Base-by-base conservation (phyloP, 2,888 invertebrate genomes). In the Griposia aprilina region DNA sequence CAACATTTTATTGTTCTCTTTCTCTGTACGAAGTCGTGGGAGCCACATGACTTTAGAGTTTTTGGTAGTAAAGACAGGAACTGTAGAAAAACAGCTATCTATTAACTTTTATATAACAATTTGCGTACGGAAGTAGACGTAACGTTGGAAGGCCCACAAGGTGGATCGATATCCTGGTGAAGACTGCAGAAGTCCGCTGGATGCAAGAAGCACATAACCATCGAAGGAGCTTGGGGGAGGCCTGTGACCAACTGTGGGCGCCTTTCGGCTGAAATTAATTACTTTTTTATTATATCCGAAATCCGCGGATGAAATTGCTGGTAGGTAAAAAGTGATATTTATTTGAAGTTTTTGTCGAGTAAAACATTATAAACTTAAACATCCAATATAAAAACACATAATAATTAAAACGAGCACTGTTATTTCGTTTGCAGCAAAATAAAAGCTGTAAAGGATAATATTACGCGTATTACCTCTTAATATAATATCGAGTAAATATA, bases 401-500 rank as follows among this genome's bases (percentile, higher is more conserved):
- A 48, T 50, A 17, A 62, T 72, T n/a, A 36, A 74, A 59, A 50
- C 59, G n/a, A 74, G 6, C 7, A 23, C 65, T 65, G 26, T 41
- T 20, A 45, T 59, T 75, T 23, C 50, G 15, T 20, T 73, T 41
- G 36, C 52, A 74, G 41, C 30, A 2, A 36, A 36, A 41, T 52
- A 5, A 59, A 59, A 59, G 20, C 48, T n/a, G 20, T 41, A 36
- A 68, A 68, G 20, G 48, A 48, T 72, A 59, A 65, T 72, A 71
- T 50, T 65, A 48, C 55, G 45, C 55, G 55, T 48, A 72, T 41
- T 65, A 57, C 48, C 48, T 10, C 65, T n/a, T n/a, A 72, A 76
- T 78, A 7, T 41, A 15, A 55, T 52, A 67, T 55, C 52, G n/a
- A 67, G 17, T 67, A 45, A 57, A 48, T 67, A 67, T 75, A n/a